Conservation (phyloP, 2,113 vertebrate species). For the Burhinus oedicnemus region DNA sequence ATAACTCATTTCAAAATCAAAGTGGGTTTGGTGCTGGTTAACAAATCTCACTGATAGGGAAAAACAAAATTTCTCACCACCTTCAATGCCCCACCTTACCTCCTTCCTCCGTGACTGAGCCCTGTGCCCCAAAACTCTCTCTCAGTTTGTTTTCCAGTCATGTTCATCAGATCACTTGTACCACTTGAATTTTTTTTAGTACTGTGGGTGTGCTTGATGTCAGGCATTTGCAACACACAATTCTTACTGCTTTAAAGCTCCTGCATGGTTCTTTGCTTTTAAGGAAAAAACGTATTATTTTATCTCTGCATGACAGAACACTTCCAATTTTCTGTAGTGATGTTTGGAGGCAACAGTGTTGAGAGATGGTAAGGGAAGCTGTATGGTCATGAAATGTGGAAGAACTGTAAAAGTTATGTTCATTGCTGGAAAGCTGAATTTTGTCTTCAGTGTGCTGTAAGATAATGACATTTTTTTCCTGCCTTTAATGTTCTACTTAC, state of each 20-base stretch:
- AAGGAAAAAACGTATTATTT: neutral
- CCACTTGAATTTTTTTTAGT: neutral
- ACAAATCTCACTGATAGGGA: neutral
- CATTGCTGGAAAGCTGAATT: neutral
- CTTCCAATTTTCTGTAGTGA: neutral
- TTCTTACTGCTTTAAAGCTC: neutral
- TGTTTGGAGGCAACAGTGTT: neutral
- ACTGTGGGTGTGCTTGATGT: neutral
- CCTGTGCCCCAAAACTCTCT: neutral
- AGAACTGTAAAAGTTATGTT: neutral
- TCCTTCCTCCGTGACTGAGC: neutral
- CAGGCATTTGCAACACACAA: neutral
- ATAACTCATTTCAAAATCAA: neutral
- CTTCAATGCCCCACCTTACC: neutral
- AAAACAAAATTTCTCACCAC: neutral
- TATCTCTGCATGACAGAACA: neutral
- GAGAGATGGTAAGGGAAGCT: neutral
- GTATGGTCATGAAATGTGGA: neutral
- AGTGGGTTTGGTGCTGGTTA: neutral
- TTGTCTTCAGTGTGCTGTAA: neutral
- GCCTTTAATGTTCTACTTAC: neutral
- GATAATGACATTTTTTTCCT: neutral
- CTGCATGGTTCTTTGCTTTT: neutral
- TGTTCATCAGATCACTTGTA: neutral
- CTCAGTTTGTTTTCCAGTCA: neutral